Evolutionary conservation across 2,797 vertebrate genomes (phyloP), one percentile per base, ranked within the genome.

Genomic region (Anas flavirostris): DNA sequence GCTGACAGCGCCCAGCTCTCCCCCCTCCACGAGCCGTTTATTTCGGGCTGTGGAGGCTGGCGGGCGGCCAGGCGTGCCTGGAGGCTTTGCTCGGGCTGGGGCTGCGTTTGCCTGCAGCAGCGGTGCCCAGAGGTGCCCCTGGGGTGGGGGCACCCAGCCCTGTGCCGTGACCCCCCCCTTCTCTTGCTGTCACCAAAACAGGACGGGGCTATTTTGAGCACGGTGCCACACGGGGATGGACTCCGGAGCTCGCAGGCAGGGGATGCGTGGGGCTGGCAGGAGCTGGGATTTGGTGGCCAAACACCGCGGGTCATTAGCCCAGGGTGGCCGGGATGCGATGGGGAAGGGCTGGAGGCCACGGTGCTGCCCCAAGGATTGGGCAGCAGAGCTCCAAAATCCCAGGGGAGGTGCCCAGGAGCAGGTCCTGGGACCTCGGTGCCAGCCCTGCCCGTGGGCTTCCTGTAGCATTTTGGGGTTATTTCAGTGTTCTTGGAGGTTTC

Each of bases 331-430:
- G 44, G 44, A 48, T 23, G 48, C 48, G 48, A 48, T 7, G 48
- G 48, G 23, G 22, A 7, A 48, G 48, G 48, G 48, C 48, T 48
- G 48, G 48, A 12, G 14, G 37, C n/a, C 4, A 7, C 23, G 48
- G 23, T 25, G 48, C 48, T 50, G 48, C 48, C 22, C 23, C 48
- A 5, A 2, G 23, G 7, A 8, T 50, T 14, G 12, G 48, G 48
- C 48, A 50, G 48, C 48, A 50, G 48, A 50, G 35, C 72, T 58
- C 43, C 18, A 19, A 44, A 44, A 44, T 44, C 43, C 37, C 2
- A 1, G 10, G 1, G 4, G 39, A 46, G 39, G 10, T 68, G 77
- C 58, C 29, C 0, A 1, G 70, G 48, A 59, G 43, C 10, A 1
- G 28, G 31, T 76, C 26, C 17, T 73, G 17, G n/a, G 44, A 9